These are phyloP conservation scores for Cheilinus undulatus DNA, from an alignment of 2,113 vertebrate genomes.

Conservation along the genomic window DNA sequence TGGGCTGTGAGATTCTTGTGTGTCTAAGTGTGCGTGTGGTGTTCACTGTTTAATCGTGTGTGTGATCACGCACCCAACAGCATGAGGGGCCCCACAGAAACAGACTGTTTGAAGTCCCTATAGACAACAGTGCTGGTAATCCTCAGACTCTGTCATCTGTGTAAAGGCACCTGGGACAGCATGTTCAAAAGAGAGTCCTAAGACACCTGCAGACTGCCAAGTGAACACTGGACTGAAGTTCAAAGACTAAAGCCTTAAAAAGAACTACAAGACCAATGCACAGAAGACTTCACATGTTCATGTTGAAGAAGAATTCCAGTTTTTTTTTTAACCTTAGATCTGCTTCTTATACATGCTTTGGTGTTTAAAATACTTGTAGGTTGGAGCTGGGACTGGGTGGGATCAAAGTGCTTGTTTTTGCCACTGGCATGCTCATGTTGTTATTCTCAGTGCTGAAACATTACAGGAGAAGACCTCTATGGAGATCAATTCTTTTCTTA, in stretches of 20 bases:
- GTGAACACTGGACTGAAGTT: constrained; percentile 2
- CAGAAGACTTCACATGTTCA: not conserved
- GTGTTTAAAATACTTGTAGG: no score
- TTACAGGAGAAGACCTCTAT: no score
- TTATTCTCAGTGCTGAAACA: no score
- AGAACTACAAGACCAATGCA: not conserved
- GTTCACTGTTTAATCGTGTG: constrained; percentile 29
- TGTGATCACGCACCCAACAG: constrained; percentile 39
- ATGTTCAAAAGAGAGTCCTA: not conserved
- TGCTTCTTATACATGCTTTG: no score
- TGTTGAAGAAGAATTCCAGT: not conserved
- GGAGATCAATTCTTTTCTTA: no score
- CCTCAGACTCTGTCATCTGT: constrained; percentile 16
- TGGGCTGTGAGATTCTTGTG: constrained; percentile 33
- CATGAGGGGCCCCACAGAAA: constrained; percentile 17
- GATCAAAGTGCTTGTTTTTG: no score
- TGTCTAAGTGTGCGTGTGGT: not conserved
- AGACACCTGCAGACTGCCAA: constrained; percentile 1
- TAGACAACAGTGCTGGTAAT: constrained; percentile 27
- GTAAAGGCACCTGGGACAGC: not conserved
- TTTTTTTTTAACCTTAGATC: no score
- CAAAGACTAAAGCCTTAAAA: constrained; percentile 2
- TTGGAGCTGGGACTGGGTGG: no score
- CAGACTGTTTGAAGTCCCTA: constrained; percentile 26
- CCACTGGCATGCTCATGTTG: no score